phyloP scores from a whole-genome alignment of 2,113 vertebrate genomes.

The Caretta caretta region DNA sequence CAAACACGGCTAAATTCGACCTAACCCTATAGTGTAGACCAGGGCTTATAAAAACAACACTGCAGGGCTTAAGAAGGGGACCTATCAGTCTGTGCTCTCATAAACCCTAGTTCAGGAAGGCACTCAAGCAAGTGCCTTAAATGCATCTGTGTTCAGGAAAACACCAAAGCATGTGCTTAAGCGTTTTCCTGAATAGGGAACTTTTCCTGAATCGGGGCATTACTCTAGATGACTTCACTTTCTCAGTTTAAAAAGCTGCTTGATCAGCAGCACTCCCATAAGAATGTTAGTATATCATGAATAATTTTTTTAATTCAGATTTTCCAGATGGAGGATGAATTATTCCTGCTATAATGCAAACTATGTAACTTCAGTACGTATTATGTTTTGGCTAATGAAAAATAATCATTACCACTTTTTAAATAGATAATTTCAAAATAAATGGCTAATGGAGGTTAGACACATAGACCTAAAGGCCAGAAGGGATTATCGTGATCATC shows the following conservation, averaged over 20 bases:
- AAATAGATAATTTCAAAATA: neutral
- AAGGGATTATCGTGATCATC: neutral
- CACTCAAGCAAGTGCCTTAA: neutral
- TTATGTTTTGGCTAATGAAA: neutral
- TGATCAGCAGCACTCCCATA: neutral
- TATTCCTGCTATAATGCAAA: neutral
- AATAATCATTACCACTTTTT: neutral
- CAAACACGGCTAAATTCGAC: too few relatives aligned
- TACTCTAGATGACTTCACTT: neutral
- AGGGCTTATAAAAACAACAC: neutral
- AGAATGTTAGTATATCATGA: neutral
- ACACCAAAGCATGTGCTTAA: neutral
- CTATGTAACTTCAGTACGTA: neutral
- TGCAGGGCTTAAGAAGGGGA: neutral
- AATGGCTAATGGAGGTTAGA: neutral
- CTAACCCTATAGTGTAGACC: too few relatives aligned
- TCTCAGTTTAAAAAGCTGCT: neutral
- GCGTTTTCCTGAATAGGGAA: neutral
- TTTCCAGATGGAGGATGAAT: neutral
- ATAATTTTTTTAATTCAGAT: neutral
- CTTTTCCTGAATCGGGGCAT: neutral
- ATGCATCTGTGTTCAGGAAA: neutral
- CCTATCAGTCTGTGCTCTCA: neutral
- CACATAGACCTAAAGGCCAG: neutral
- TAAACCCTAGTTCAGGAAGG: neutral